Evolutionary conservation across 2,113 vertebrate genomes (phyloP).

Genomic region (Hymenochirus boettgeri): DNA sequence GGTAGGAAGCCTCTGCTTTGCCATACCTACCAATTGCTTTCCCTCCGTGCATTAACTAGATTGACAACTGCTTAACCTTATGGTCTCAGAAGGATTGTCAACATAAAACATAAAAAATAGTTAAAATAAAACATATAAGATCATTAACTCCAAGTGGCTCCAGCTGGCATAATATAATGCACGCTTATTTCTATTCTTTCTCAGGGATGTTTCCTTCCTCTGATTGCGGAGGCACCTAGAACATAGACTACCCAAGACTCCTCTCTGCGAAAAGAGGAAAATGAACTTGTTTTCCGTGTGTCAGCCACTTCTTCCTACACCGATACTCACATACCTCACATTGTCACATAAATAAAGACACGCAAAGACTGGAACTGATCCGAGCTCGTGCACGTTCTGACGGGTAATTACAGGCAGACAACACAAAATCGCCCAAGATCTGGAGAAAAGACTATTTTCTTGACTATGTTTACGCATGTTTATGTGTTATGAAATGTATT

Average conservation of each 20-base stretch:
- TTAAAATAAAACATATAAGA: background rate
- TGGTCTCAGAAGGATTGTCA: too few species aligned
- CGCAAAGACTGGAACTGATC: slow-evolving; percentile 8
- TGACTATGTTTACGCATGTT: too few species aligned
- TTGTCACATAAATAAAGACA: slow-evolving; percentile 21
- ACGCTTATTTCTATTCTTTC: slow-evolving; percentile 5
- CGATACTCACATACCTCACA: background rate
- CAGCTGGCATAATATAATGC: background rate
- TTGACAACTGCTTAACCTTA: too few species aligned
- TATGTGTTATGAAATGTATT: too few species aligned
- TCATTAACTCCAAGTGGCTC: background rate
- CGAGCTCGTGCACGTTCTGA: background rate
- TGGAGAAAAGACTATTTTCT: too few species aligned
- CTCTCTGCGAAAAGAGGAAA: slow-evolving; percentile 32
- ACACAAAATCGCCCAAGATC: too few species aligned
- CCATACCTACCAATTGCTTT: too few species aligned
- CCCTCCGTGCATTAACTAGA: too few species aligned
- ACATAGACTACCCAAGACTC: slow-evolving; percentile 9
- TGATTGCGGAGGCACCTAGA: slow-evolving; percentile 15
- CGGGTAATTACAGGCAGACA: too few species aligned
- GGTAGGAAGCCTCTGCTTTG: too few species aligned
- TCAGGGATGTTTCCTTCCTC: slow-evolving; percentile 29
- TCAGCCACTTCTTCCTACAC: background rate
- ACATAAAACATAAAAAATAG: too few species aligned
- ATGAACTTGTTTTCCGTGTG: slow-evolving; percentile 19